Conservation (phyloP, 2,113 vertebrate species). For the Pteropus alecto region DNA sequence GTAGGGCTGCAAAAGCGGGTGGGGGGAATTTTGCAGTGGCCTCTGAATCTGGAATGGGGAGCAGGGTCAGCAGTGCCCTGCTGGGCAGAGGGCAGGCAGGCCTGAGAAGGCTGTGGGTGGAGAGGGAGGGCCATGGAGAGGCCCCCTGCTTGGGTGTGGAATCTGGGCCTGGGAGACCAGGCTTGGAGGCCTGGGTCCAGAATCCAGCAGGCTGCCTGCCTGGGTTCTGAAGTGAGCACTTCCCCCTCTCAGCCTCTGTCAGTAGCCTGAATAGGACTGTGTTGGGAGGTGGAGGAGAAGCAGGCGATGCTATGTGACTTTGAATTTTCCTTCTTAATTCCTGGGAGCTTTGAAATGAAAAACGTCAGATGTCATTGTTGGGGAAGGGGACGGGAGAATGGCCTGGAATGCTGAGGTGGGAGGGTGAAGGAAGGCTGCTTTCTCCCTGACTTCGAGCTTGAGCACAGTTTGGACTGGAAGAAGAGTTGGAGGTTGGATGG, state of each 20-base stretch:
- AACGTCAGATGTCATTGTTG: constrained; percentile 70
- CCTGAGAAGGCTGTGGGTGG: constrained; percentile 49
- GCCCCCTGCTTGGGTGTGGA: constrained; percentile 71
- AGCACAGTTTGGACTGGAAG: constrained; percentile 42
- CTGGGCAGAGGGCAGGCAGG: constrained; percentile 56
- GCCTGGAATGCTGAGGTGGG: constrained; percentile 33
- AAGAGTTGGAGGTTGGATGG: constrained; percentile 50
- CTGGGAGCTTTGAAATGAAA: constrained; percentile 66
- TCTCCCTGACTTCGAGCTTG: constrained; percentile 9
- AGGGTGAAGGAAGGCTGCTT: background rate
- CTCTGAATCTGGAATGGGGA: constrained; percentile 31
- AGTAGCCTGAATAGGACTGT: constrained; percentile 31
- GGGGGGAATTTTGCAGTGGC: constrained; percentile 31
- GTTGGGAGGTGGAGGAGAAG: background rate
- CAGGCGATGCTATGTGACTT: constrained; percentile 61
- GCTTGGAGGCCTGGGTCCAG: constrained; percentile 52
- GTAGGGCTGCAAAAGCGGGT: constrained; percentile 41
- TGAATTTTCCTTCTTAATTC: constrained; percentile 72
- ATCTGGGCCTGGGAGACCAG: constrained; percentile 48
- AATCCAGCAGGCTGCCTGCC: background rate
- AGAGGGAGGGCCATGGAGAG: constrained; percentile 36
- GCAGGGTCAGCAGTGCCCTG: background rate
- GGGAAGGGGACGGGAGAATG: constrained; percentile 62
- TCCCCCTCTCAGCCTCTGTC: constrained; percentile 63
- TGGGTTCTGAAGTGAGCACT: constrained; percentile 46